Conservation (phyloP, 2,797 vertebrate genomes). For the Zonotrichia albicollis region DNA sequence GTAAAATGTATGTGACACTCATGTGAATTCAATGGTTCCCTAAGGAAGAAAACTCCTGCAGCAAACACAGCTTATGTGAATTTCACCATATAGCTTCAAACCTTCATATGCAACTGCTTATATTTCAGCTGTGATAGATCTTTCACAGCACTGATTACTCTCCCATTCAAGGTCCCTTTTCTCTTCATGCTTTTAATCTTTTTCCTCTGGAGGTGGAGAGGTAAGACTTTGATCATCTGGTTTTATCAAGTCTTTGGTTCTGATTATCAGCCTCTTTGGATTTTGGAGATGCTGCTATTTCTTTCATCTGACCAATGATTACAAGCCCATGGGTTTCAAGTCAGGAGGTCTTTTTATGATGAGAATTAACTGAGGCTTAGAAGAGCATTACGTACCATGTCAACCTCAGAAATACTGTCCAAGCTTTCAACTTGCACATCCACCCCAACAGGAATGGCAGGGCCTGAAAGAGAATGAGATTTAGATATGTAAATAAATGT, state of each 20-base stretch:
- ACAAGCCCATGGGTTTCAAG: background rate
- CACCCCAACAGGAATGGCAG: constrained; percentile 93
- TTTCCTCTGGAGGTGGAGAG: background rate
- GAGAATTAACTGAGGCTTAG: background rate
- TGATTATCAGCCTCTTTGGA: background rate
- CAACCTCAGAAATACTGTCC: constrained; percentile 97
- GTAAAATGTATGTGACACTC: background rate
- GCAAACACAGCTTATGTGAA: background rate
- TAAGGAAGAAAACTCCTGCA: background rate
- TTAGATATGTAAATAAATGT: background rate
- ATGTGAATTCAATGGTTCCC: background rate
- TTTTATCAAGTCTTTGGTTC: background rate
- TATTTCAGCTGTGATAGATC: background rate
- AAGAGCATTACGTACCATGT: constrained; percentile 85
- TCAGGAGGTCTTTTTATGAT: background rate
- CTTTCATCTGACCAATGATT: background rate
- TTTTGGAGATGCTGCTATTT: background rate
- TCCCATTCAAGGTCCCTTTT: background rate
- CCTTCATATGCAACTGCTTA: background rate
- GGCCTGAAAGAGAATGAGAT: constrained; percentile 79
- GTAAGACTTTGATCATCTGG: background rate
- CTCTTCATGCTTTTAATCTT: background rate
- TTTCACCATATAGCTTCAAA: background rate
- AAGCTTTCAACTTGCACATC: constrained; percentile 96
- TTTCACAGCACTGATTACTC: background rate